These are phyloP conservation scores for Belgica antarctica DNA, from an alignment of 2,888 invertebrate genomes.

Conservation along the genomic window DNA sequence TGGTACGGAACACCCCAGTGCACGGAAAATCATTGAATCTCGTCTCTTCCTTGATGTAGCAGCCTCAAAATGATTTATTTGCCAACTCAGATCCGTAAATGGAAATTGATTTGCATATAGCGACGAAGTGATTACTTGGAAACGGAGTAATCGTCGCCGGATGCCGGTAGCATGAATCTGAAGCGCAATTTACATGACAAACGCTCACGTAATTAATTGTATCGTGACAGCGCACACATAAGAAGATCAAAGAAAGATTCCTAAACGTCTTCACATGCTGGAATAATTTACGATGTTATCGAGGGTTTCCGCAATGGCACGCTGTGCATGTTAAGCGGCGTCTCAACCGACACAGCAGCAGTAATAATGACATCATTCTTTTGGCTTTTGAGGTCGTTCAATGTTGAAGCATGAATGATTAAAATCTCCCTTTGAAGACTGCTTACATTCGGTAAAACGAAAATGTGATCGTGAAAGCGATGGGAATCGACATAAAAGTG, in stretches of 20 bases:
- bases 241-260: neutral
- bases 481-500: too few species aligned
- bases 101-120: constrained; percentile 15
- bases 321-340: neutral
- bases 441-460: too few species aligned
- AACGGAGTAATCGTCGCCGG: too few species aligned
- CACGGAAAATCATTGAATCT: neutral
- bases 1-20: neutral
- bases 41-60: neutral
- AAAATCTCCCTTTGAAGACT: too few species aligned
- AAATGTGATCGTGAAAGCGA: too few species aligned
- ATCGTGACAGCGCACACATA: neutral
- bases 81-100: neutral
- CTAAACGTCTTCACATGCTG: neutral
- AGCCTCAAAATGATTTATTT: neutral
- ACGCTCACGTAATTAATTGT: neutral
- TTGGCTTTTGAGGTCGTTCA: too few species aligned
- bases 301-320: neutral
- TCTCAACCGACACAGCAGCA: too few species aligned
- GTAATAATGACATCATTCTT: too few species aligned
- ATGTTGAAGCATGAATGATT: too few species aligned
- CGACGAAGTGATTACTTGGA: too few species aligned
- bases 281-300: constrained; percentile 6
- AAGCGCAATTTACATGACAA: neutral
- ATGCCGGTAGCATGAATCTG: neutral